Base-by-base conservation (phyloP, 2,113 vertebrate species). In the Pangasianodon gigas region DNA sequence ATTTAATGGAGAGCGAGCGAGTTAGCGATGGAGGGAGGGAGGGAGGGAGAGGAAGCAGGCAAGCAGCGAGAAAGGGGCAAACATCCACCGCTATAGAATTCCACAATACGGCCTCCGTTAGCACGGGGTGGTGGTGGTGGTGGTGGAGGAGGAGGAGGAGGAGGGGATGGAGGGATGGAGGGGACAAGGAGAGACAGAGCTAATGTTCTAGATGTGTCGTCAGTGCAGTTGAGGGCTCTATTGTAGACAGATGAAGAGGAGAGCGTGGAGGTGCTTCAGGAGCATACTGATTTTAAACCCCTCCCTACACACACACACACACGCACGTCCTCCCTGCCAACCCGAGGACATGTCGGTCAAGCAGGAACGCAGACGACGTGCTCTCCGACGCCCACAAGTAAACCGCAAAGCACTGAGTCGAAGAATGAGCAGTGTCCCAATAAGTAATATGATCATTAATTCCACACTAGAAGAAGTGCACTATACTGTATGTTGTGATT, bases 1-100 rank as follows among this genome's bases (percentile, higher is more conserved):
- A 97, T 96, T 96, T 96, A 96, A 96, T 96, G 86, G 91, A 93
- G 89, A 94, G 95, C 92, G 94, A 92, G 93, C 65, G 93, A 81
- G 91, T n/a, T 74, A 62, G 69, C 69, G 92, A 90, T 87, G 80
- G 91, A 88, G 90, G 77, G 88, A 81, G 87, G 46, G 88, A 75
- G 81, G 29, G 75, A 54, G 60, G 3, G 58, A 71, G 84, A 82
- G 74, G 88, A 71, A 60, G 51, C 84, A 86, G 87, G 84, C 48
- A 83, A 74, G 74, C 84, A 48, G 52, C 32, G 8, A 69, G 71
- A 87, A 86, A 32, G 86, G 60, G 80, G 74, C 83, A 85, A 80
- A 90, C 91, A 91, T 91, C 85, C 84, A 93, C 69, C 88, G 87
- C 83, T 94, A 93, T 94, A 93, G 91, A 91, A 94, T 92, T 92